Base-by-base conservation (phyloP, 2,888 invertebrate genomes). In the Thysanoteuthis rhombus region DNA sequence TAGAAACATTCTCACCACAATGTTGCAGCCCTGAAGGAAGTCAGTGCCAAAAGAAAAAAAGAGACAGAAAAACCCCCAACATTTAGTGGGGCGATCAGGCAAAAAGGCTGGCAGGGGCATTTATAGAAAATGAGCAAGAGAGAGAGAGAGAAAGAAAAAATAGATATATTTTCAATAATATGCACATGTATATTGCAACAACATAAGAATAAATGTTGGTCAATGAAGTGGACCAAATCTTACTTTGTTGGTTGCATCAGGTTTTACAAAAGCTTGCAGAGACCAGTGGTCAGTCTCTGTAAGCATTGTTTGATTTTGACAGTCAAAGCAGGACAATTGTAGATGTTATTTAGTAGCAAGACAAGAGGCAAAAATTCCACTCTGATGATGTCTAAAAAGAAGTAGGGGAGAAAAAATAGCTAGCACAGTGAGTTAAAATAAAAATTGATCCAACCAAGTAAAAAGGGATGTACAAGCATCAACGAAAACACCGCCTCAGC, bases 81-180 rank as follows among this genome's bases (percentile, higher is more conserved):
- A 6, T 52, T 6, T 5, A 25, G 6, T 52, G 22, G 52, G 52
- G 52, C n/a, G n/a, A 75, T 75, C 75, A n/a, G 75, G 32, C 32
- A 75, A n/a, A 75, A n/a, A 32, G 75, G n/a, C n/a, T 75, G n/a
- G n/a, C 4, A n/a, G n/a, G n/a, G n/a, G n/a, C 25, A 4, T 16
- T 75, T 36, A 75, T 75, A n/a, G 75, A 75, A 75, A 75, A 75
- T 75, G 75, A 75, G 75, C 32, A n/a, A 75, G 10, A 75, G 75
- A 75, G n/a, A 75, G 10, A 36, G 12, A 75, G 75, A n/a, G 12
- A 75, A n/a, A 16, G 36, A 25, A 75, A 75, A 75, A 75, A 75
- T n/a, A 75, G n/a, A 75, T 75, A 75, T 75, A 75, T 75, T 75
- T 75, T 75, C n/a, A 75, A 75, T 75, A 75, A n/a, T n/a, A 75